A percentile compares a stretch with the other conserved stretches of the same genome.
phyloP scores from a whole-genome alignment of 2,113 vertebrate species.

The Hippocampus guttulatus region DNA sequence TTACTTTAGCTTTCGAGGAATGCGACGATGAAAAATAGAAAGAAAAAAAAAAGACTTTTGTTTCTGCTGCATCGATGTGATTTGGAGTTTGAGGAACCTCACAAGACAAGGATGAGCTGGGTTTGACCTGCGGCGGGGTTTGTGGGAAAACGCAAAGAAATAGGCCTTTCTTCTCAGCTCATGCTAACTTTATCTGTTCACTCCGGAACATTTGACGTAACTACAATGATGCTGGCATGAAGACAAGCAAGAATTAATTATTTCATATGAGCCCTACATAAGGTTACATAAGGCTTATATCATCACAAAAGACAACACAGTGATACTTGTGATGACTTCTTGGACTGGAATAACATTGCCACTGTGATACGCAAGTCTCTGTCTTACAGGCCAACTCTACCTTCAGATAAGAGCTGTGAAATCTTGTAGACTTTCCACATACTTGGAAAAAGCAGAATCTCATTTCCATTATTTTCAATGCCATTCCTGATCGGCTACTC shows the following conservation, averaged over 20 bases:
- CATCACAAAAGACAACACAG: background rate
- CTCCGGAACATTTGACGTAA: constrained; percentile 23
- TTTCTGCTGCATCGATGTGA: constrained; percentile 43
- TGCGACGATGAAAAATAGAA: constrained; percentile 36
- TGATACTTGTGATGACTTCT: background rate
- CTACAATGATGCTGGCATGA: background rate
- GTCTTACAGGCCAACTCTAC: background rate
- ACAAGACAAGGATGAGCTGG: constrained; percentile 29
- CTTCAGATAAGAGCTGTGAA: background rate
- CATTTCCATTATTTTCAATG: background rate
- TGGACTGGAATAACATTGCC: background rate
- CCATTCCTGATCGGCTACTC: background rate
- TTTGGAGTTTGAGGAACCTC: constrained; percentile 41
- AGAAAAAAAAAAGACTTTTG: constrained; percentile 51
- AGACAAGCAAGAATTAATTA: background rate
- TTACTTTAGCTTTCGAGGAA: constrained; percentile 56
- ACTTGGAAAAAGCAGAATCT: background rate
- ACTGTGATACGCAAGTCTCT: background rate
- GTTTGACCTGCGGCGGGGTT: constrained; percentile 21
- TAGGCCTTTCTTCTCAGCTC: constrained; percentile 28
- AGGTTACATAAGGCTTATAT: background rate
- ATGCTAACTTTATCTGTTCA: constrained; percentile 12
- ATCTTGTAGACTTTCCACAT: background rate
- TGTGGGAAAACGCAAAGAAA: constrained; percentile 34
- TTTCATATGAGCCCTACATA: background rate